Base-by-base conservation (phyloP, 1,140 invertebrate species). In the Marisa cornuarietis region DNA sequence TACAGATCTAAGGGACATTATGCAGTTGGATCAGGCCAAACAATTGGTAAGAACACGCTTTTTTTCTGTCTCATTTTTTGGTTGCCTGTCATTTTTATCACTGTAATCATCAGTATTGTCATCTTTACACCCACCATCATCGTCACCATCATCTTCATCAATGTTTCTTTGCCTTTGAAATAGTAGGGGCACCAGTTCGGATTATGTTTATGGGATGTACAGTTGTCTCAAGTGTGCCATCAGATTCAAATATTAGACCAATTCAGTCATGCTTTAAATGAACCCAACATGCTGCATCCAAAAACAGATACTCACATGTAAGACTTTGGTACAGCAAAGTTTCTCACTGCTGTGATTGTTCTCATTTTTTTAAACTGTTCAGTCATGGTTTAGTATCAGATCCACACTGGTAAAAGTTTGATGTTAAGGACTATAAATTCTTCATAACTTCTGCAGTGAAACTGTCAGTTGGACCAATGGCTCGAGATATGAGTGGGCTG, bases 401-500 rank as follows among this genome's bases (percentile, higher is more conserved):
- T n/a, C n/a, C n/a, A n/a, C n/a, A n/a, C n/a, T n/a, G n/a, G n/a
- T n/a, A n/a, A n/a, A n/a, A n/a, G n/a, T n/a, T n/a, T n/a, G n/a
- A n/a, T n/a, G n/a, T 68, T 24, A 31, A 68, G 65, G 10, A 68
- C 0, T 68, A 24, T 7, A 26, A 26, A 6, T 42, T 26, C 13
- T 68, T 16, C 1, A 24, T 52, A 49, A 65, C 76, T 52, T n/a
- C 51, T 61, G 22, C 68, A 87, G 86, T 88, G 31, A 51, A 42
- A 20, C 20, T 79, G 18, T 68, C 79, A 18, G 72, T 81, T 42
- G 88, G 88, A 5, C 87, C 87, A 63, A 77, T 90, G 83, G 84
- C 83, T 14, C 66, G 68, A 58, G 83, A 87, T 62, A 85, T 88
- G 26, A 83, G 85, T 68, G 81, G 85, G n/a, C 77, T 90, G 61